phyloP scores from a whole-genome alignment of 2,797 vertebrate species.

The Pelobates cultripes region DNA sequence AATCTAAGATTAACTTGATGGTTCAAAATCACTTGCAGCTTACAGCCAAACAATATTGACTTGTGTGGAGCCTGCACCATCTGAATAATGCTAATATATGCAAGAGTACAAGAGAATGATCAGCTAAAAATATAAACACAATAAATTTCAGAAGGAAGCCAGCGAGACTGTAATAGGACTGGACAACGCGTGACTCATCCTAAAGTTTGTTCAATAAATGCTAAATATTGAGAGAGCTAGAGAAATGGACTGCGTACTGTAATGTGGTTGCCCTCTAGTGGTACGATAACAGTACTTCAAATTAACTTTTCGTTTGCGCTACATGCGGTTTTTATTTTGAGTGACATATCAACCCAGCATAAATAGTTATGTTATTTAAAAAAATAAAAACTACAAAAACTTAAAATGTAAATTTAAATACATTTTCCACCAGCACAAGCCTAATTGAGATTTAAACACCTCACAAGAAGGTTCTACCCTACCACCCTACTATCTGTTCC shows the following conservation, averaged over 20 bases:
- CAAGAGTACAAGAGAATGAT: conserved; percentile 29
- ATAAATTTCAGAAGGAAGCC: conserved; percentile 28
- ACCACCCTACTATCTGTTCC: too few relatives aligned
- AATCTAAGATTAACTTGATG: conserved; percentile 51
- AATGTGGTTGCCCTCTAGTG: conserved; percentile 45
- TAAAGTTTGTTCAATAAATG: not conserved
- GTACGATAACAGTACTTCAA: conserved; percentile 28
- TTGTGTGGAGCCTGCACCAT: conserved; percentile 32
- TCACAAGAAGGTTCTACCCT: too few relatives aligned
- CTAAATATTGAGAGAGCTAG: not conserved
- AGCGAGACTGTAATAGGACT: conserved; percentile 8
- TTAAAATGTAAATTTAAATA: too few relatives aligned
- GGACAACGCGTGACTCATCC: not conserved
- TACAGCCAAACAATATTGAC: conserved; percentile 50
- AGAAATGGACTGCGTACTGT: not conserved
- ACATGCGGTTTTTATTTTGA: not conserved
- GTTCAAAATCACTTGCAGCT: conserved; percentile 39
- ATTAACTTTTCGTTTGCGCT: not conserved
- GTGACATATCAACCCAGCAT: not conserved
- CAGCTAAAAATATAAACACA: conserved; percentile 38
- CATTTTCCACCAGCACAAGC: too few relatives aligned
- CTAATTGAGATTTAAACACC: too few relatives aligned
- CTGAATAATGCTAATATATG: conserved; percentile 45
- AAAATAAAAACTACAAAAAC: too few relatives aligned
- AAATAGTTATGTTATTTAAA: too few relatives aligned